Percentiles rank a stretch among this genome's conserved stretches.
Evolutionary conservation across 2,797 vertebrate species (phyloP).

Genomic region (Sebastes nivosus): DNA sequence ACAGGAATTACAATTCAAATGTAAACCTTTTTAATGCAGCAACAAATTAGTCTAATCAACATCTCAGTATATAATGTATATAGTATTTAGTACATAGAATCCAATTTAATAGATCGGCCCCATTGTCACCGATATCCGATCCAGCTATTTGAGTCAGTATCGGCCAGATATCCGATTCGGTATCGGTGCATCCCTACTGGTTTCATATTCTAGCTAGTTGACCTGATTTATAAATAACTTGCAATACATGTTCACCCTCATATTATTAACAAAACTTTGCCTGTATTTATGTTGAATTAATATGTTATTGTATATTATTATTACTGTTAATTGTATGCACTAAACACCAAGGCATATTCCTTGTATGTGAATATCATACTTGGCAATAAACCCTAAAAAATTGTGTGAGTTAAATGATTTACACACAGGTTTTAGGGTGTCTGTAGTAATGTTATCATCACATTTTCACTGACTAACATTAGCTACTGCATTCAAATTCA

Average conservation of each 20-base stretch:
- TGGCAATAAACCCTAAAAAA: not conserved
- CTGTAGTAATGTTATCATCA: not conserved
- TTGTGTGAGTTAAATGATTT: not conserved
- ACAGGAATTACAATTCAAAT: too few species aligned
- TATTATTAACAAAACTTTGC: not conserved
- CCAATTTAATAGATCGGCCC: too few species aligned
- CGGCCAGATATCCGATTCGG: too few species aligned
- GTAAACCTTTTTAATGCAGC: too few species aligned
- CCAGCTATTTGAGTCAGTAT: too few species aligned
- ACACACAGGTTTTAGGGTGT: not conserved
- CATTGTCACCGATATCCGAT: too few species aligned
- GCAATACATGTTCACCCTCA: not conserved
- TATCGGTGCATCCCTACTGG: too few species aligned
- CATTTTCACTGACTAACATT: not conserved
- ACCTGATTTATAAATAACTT: not conserved
- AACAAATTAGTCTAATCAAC: too few species aligned
- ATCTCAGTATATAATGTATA: too few species aligned
- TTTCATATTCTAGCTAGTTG: not conserved
- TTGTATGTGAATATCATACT: not conserved
- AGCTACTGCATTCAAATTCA: constrained; percentile 2
- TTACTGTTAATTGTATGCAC: not conserved
- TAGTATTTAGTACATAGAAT: too few species aligned
- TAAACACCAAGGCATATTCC: not conserved
- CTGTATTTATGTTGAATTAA: too few species aligned
- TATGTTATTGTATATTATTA: too few species aligned